Conservation (phyloP, 2,113 vertebrate species). For the Amazona guildingii region DNA sequence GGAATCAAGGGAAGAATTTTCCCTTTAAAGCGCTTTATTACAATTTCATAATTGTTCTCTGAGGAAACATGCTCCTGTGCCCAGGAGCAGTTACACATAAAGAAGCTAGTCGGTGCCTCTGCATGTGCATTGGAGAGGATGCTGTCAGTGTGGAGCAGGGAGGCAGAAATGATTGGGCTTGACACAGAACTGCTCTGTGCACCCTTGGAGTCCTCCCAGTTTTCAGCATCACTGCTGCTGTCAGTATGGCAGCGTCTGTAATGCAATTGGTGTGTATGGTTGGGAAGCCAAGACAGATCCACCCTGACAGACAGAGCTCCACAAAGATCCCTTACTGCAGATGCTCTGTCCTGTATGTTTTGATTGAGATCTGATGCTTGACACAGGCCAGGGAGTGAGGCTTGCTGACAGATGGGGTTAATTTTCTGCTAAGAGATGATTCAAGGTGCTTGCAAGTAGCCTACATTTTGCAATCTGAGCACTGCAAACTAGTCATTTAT, state of each 20-base stretch:
- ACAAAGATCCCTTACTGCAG: not conserved
- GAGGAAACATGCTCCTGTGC: not conserved
- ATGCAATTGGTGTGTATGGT: fast-evolving
- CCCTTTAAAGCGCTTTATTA: not conserved
- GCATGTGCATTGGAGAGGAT: not conserved
- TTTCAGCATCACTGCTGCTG: slow-evolving; percentile 1
- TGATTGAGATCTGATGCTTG: not conserved
- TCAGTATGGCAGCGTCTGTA: slow-evolving; percentile 33
- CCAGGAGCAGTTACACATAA: not conserved
- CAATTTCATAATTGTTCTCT: not conserved
- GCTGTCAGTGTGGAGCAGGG: not conserved
- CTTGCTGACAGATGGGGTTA: not conserved
- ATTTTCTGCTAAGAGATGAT: not conserved
- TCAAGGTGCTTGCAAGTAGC: not conserved
- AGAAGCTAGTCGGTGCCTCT: not conserved
- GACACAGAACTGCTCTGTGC: slow-evolving; percentile 46
- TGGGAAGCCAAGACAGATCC: not conserved
- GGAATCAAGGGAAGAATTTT: not conserved
- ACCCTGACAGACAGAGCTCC: not conserved
- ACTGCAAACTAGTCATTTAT: not conserved
- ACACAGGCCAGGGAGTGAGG: not conserved
- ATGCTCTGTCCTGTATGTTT: fast-evolving
- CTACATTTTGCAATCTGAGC: not conserved
- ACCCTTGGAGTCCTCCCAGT: slow-evolving; percentile 43
- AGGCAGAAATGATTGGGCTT: slow-evolving; percentile 41